A percentile compares a stretch with the other conserved stretches of the same genome.
phyloP scores from a whole-genome alignment of 2,113 vertebrate genomes.

The Corydoras sp. region DNA sequence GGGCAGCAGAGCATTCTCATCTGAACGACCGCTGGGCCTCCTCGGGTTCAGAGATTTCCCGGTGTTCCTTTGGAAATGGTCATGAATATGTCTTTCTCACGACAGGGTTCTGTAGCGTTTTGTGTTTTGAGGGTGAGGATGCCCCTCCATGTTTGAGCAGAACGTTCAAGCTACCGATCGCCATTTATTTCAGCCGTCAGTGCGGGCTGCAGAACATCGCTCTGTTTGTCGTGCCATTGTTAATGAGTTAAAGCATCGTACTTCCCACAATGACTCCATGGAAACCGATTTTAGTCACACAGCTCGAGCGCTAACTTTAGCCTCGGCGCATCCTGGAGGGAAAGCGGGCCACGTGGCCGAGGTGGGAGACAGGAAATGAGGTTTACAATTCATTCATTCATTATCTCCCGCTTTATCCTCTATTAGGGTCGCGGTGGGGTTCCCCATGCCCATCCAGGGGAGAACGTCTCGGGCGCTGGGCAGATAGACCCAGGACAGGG shows the following conservation, averaged over 20 bases:
- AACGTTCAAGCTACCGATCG: background rate
- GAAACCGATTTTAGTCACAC: slow-evolving; percentile 23
- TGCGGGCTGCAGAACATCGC: too few species aligned
- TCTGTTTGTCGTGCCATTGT: slow-evolving; percentile 22
- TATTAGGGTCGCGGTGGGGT: too few species aligned
- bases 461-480: too few species aligned
- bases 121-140: background rate
- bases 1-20: background rate
- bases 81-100: too few species aligned
- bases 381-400: too few species aligned
- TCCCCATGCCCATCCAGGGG: too few species aligned
- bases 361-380: background rate
- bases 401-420: too few species aligned
- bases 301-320: slow-evolving; percentile 31
- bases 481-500: too few species aligned
- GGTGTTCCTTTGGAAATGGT: background rate
- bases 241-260: slow-evolving; percentile 23
- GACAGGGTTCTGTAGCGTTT: too few species aligned
- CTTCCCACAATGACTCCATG: slow-evolving; percentile 24
- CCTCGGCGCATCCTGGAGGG: slow-evolving; percentile 6
- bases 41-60: background rate
- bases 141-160: too few species aligned
- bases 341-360: background rate
- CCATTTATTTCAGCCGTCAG: background rate
- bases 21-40: too few species aligned